Evolutionary conservation across 2,888 invertebrate genomes (phyloP), one percentile per base, ranked within the genome.

Genomic region (Cancer borealis): DNA sequence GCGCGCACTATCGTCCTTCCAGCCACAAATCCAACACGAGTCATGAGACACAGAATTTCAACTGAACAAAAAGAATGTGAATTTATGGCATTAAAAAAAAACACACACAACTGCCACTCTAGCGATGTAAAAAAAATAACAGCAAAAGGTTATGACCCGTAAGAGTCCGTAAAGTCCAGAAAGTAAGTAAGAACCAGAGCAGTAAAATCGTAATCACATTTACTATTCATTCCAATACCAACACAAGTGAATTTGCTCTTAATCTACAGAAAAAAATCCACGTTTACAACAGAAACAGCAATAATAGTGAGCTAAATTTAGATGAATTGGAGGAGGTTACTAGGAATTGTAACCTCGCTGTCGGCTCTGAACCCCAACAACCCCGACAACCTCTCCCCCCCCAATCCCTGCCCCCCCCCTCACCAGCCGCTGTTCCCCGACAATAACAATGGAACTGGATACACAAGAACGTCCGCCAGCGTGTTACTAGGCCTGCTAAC

Each of bases 401-500:
- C n/a, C 47, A 89, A 49, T 26, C 8, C 49, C 60, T 17, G 12
- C 17, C 90, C 26, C 90, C 6, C 26, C 90, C 3, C n/a, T 4
- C 60, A 8, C 5, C 17, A 60, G 21, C 66, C 45, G 21, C 91
- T 54, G 39, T 60, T 17, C 45, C 54, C 17, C 91, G 39, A 91
- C 73, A 73, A 73, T 39, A 73, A 49, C 88, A 49, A 47, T 47
- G 47, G 39, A 84, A 84, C 84, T 39, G 84, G 88, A 49, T 46
- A 88, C 46, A 88, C 47, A 88, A 12, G 88, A 88, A 46, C 88
- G 88, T 88, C 17, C 26, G 88, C 47, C 88, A 10, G 84, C 84
- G 84, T 84, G 84, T 39, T 84, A 84, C 84, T 47, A 88, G 49
- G 88, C 88, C 88, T 88, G 88, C 39, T 39, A 47, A 46, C 88